A percentile compares a stretch with the other conserved stretches of the same genome.
Conservation (phyloP, 2,888 invertebrate species). For the Keiferia lycopersicella region DNA sequence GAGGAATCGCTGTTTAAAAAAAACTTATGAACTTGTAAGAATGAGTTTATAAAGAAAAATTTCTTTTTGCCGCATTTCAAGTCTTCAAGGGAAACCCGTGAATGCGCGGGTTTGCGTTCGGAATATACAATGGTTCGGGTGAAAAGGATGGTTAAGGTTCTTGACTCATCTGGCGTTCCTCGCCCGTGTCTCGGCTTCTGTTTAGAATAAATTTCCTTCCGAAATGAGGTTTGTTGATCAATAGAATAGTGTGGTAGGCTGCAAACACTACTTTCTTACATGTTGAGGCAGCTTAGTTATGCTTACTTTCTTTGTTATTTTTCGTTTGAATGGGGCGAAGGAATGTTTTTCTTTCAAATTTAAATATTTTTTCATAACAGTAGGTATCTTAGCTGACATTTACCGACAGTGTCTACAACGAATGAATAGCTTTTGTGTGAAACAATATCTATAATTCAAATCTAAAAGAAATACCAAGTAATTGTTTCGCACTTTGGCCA, state of each 20-base stretch:
- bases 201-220: conserved; percentile 71
- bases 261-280: conserved; percentile 13
- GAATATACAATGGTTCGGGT: conserved; percentile 66
- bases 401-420: background rate
- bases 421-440: background rate
- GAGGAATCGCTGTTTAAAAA: too few relatives aligned
- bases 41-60: conserved; percentile 57
- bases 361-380: conserved; percentile 1
- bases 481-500: background rate
- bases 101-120: conserved; percentile 57
- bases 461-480: background rate
- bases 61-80: conserved; percentile 17
- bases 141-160: conserved; percentile 64
- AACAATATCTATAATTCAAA: conserved; percentile 6
- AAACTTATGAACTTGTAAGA: conserved; percentile 5
- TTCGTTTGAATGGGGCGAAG: background rate
- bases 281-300: conserved; percentile 9
- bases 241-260: conserved; percentile 9
- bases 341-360: conserved; percentile 15
- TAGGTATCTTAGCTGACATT: background rate
- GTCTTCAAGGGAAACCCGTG: conserved; percentile 55
- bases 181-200: conserved; percentile 58
- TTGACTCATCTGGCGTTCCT: conserved; percentile 66
- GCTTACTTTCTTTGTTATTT: conserved; percentile 11
- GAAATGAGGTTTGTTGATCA: conserved; percentile 48